Evolutionary conservation across 2,797 vertebrate species (phyloP).

Genomic region (Mormyrus hasselquistii): DNA sequence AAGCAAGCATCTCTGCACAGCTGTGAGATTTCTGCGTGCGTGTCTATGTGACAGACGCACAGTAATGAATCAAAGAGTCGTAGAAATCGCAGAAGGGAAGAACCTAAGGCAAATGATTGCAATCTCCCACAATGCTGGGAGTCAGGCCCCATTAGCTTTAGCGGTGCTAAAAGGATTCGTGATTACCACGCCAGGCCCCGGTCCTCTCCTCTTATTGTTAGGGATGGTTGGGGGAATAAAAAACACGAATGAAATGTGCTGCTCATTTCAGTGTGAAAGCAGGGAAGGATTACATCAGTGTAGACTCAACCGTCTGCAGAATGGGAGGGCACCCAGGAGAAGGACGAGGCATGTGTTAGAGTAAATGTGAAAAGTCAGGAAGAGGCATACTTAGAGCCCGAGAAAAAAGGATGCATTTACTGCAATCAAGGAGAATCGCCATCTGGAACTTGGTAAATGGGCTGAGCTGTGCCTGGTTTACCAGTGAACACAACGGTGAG

Average conservation of each 20-base stretch:
- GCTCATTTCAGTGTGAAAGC: slow-evolving; percentile 4
- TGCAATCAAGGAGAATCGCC: background rate
- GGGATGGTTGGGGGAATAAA: background rate
- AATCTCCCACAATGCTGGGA: slow-evolving; percentile 10
- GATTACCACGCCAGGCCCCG: slow-evolving; percentile 14
- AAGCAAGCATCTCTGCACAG: slow-evolving; percentile 22
- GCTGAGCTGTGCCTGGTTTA: background rate
- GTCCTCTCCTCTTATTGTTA: background rate
- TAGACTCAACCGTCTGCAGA: background rate
- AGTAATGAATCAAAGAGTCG: slow-evolving; percentile 21
- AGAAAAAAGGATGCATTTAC: background rate
- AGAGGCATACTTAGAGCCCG: background rate
- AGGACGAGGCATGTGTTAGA: background rate
- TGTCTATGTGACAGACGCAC: background rate
- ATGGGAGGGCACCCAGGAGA: background rate
- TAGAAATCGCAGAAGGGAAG: background rate
- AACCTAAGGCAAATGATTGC: slow-evolving; percentile 27
- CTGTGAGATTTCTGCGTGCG: background rate
- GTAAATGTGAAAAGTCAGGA: background rate
- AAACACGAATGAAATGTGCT: background rate
- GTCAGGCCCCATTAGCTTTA: slow-evolving; percentile 19
- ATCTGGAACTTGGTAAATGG: background rate
- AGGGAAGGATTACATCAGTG: background rate
- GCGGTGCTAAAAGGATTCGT: slow-evolving; percentile 11
- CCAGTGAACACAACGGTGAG: background rate